Evolutionary conservation across 2,797 vertebrate species (phyloP), one percentile per base, ranked within the genome.

Genomic region (Diplodus sargus): DNA sequence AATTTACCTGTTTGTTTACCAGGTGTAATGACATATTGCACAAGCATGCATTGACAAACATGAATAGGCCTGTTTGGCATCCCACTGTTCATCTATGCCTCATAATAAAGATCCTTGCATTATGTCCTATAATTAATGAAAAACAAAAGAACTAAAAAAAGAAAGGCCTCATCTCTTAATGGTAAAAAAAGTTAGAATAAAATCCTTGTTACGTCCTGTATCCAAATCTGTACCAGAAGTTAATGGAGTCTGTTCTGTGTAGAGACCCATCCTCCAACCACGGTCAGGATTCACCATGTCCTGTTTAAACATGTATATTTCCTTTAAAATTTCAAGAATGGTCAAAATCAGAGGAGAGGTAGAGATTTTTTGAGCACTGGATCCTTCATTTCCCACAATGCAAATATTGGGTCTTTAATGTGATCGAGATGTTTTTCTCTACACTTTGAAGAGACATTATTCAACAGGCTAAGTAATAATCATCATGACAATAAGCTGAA

Each of bases 11-110:
- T 39, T 2, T 23, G 51, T 25, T 52, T 3, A 49, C 39, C 49
- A 39, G 39, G 51, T 48, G 39, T n/a, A 23, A 16, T 12, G 2
- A 17, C n/a, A 10, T 39, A 68, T 43, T 67, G 8, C 23, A 53
- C 53, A 57, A 11, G 53, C 16, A 20, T 60, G 15, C n/a, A 67
- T 13, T 5, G n/a, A 65, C 53, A 66, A 14, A 65, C 53, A 66
- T 11, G 16, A 6, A 47, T 13, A 59, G 48, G 13, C 49, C 13
- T 15, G 13, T 56, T 43, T 30, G 43, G 17, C 43, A 25, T 60
- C 56, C n/a, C 5, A 48, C 10, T 30, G 4, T 58, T 65, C 3
- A 53, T 42, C 13, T n/a, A 1, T 48, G 16, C 25, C 23, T 54
- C 22, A 51, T 0, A 17, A 3, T 39, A 10, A 39, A 39, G 39